phyloP scores from a whole-genome alignment of 2,797 vertebrate species.

The Neosalanx taihuensis region DNA sequence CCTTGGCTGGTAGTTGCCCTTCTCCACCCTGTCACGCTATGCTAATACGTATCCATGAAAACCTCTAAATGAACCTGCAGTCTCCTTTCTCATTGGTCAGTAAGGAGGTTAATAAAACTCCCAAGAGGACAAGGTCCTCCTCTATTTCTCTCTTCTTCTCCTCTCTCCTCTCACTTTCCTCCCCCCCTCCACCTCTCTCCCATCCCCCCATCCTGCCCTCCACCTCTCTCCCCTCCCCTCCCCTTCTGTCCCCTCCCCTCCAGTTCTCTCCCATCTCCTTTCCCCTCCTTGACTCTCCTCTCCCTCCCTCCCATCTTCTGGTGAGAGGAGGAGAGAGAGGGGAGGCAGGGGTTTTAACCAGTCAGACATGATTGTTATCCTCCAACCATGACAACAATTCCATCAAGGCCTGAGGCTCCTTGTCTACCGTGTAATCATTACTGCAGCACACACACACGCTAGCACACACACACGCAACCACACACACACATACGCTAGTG shows the following conservation, averaged over 20 bases:
- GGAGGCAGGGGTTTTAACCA: background rate
- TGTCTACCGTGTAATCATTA: no score
- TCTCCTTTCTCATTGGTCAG: background rate
- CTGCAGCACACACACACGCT: slow-evolving; percentile 34
- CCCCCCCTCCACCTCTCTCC: background rate
- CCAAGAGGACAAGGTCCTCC: background rate
- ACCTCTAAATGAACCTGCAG: background rate
- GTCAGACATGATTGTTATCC: no score
- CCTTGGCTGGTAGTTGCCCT: no score
- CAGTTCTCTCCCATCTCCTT: no score
- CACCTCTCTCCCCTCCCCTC: background rate
- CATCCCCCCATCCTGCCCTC: background rate
- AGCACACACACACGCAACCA: background rate
- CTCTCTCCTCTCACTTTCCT: background rate
- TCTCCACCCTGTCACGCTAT: no score
- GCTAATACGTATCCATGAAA: no score
- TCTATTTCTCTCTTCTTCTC: slow-evolving; percentile 1
- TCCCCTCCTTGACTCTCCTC: no score
- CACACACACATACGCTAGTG: background rate
- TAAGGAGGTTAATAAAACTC: background rate
- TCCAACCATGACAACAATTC: no score
- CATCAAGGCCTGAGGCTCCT: no score
- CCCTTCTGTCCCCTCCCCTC: background rate
- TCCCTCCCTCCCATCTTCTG: background rate
- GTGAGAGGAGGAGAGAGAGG: background rate